phyloP scores from a whole-genome alignment of 2,113 vertebrate genomes.

The Otocyon megalotis region DNA sequence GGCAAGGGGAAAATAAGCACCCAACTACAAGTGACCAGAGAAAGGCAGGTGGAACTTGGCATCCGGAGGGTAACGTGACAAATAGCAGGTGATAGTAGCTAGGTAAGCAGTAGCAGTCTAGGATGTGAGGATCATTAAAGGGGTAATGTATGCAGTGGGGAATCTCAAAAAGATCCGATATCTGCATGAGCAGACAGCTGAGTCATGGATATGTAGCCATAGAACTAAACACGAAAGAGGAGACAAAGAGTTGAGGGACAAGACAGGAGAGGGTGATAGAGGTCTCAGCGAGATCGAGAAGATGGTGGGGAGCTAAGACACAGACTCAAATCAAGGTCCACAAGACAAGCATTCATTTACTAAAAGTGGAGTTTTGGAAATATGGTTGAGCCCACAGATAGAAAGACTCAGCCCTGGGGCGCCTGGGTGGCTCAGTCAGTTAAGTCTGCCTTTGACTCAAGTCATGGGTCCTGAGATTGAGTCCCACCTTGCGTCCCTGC shows the following conservation, averaged over 20 bases:
- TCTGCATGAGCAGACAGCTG: background rate
- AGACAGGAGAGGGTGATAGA: background rate
- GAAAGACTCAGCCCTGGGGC: background rate
- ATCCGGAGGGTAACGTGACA: background rate
- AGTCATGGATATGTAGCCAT: background rate
- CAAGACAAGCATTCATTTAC: background rate
- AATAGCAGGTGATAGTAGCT: background rate
- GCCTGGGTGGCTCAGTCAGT: no score
- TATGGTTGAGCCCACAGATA: background rate
- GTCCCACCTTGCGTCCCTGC: no score
- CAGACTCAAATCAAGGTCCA: background rate
- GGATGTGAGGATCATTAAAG: background rate
- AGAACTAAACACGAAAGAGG: background rate
- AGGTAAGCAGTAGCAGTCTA: background rate
- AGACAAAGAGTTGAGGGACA: background rate
- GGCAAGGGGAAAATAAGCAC: background rate
- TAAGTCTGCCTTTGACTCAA: no score
- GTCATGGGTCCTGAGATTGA: no score
- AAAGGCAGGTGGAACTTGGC: background rate
- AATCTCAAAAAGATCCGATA: background rate
- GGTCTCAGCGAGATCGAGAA: background rate
- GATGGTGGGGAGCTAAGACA: background rate
- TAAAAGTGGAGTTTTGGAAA: slow-evolving; percentile 10
- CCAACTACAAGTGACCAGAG: background rate
- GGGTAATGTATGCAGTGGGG: background rate